Base-by-base conservation (phyloP, 2,113 vertebrate genomes). In the Syngnathus floridae region DNA sequence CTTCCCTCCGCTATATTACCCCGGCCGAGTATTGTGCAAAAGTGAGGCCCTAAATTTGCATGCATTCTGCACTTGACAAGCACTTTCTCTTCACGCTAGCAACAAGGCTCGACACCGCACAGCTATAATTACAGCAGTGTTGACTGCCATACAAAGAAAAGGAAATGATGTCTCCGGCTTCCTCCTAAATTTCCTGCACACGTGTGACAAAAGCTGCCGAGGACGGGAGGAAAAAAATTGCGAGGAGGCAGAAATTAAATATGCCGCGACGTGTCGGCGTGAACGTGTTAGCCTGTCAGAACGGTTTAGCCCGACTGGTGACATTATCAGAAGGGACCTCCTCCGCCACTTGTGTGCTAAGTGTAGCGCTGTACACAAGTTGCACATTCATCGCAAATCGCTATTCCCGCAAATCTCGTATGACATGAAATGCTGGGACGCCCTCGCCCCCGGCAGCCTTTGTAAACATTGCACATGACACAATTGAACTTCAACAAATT, bases 251-350 rank as follows among this genome's bases (percentile, higher is more conserved):
- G 58, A 0, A 60, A 66, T 40, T 64, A 62, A 74, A 82, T 81
- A 69, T 75, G 67, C 74, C 54, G 46, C 80, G 77, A 78, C 75
- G 64, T 74, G 74, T 79, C 62, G 45, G 69, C 73, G 65, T 79
- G 78, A 73, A 76, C 71, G 66, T 69, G 73, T 82, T 69, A 60
- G 56, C 58, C 71, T 77, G 85, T 86, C 85, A 74, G 76, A 80
- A 79, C 80, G 60, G 61, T 67, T 87, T 70, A 72, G 62, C 71
- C 52, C 58, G 59, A 56, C 13, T 69, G 71, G 67, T 73, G 70
- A 70, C 69, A 75, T 73, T 70, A 79, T 66, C 59, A 40, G 67
- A 74, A 73, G 74, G 46, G 82, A 82, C 79, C 66, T 75, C 64
- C 54, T 69, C 75, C 80, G 70, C 41, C 74, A 68, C 78, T 74